A percentile compares a stretch with the other conserved stretches of the same genome.
phyloP scores from a whole-genome alignment of 30 jellyfish, hydroid and myxozoan genomes.

The Aurelia aurita region DNA sequence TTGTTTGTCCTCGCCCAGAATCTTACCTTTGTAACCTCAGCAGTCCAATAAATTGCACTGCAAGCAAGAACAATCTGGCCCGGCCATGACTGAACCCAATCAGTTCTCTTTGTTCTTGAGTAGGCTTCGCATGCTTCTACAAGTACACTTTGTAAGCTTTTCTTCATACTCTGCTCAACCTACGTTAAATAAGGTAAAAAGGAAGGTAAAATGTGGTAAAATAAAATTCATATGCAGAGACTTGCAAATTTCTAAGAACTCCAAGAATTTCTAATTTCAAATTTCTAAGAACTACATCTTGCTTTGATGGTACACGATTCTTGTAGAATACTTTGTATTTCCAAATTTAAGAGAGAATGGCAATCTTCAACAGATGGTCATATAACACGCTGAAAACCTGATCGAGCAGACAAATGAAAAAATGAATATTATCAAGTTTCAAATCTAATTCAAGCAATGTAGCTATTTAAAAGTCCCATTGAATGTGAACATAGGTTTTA shows the following conservation, averaged over 20 bases:
- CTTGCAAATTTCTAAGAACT: background rate
- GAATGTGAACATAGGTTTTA: no score
- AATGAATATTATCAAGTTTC: no score
- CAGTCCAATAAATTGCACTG: conserved; percentile 48
- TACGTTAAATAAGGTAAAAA: background rate
- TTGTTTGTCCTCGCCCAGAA: no score
- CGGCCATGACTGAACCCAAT: conserved; percentile 73
- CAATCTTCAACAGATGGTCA: no score
- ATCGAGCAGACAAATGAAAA: no score
- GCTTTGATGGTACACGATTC: no score
- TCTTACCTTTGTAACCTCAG: conserved; percentile 62
- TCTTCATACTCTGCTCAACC: conserved; percentile 69
- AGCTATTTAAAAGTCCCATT: no score
- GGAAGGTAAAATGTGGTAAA: background rate
- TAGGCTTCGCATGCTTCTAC: conserved; percentile 53
- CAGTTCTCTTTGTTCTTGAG: conserved; percentile 31
- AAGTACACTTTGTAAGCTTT: conserved; percentile 48
- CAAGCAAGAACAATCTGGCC: conserved; percentile 68
- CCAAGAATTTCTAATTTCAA: background rate
- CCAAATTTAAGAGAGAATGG: no score
- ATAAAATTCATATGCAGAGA: background rate
- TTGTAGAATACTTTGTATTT: no score
- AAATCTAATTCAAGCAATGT: no score
- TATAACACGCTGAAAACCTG: no score
- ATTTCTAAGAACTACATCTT: no score